phyloP scores from a whole-genome alignment of 2,888 invertebrate genomes.

The Marasmarcha lunaedactyla region DNA sequence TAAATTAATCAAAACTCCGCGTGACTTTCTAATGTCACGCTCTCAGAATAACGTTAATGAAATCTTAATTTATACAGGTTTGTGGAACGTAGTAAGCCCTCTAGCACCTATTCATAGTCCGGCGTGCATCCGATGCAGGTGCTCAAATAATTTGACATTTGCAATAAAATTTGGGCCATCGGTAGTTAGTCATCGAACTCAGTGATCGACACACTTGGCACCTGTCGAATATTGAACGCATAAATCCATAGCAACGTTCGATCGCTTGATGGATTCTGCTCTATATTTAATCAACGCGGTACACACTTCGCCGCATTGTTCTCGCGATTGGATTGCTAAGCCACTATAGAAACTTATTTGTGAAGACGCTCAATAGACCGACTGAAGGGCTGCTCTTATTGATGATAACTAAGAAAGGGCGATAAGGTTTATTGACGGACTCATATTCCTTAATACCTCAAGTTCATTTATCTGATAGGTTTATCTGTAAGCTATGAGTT shows the following conservation, averaged over 20 bases:
- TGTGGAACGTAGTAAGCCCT: too few species aligned
- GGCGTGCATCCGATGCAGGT: conserved; percentile 26
- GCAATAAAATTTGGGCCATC: conserved; percentile 64
- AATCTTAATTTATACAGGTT: neutral
- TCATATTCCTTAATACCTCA: too few species aligned
- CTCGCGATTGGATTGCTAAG: conserved; percentile 45
- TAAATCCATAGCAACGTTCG: conserved; percentile 64
- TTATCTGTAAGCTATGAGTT: too few species aligned
- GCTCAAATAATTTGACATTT: conserved; percentile 70
- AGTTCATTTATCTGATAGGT: too few species aligned
- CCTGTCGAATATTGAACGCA: conserved; percentile 69
- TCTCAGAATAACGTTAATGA: conserved; percentile 8
- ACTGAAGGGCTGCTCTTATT: neutral
- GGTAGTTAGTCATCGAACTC: conserved; percentile 65
- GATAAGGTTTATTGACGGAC: too few species aligned
- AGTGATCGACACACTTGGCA: conserved; percentile 70
- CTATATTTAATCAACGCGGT: conserved; percentile 64
- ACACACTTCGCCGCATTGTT: conserved; percentile 59
- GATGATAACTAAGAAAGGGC: too few species aligned
- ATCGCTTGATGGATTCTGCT: conserved; percentile 62
- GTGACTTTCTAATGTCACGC: conserved; percentile 38
- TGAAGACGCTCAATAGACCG: conserved; percentile 22
- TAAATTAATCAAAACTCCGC: conserved; percentile 48
- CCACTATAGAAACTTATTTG: conserved; percentile 44
- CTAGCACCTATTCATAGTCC: too few species aligned